Evolutionary conservation across 2,113 vertebrate genomes (phyloP), one percentile per base, ranked within the genome.

Genomic region (Procavia capensis): DNA sequence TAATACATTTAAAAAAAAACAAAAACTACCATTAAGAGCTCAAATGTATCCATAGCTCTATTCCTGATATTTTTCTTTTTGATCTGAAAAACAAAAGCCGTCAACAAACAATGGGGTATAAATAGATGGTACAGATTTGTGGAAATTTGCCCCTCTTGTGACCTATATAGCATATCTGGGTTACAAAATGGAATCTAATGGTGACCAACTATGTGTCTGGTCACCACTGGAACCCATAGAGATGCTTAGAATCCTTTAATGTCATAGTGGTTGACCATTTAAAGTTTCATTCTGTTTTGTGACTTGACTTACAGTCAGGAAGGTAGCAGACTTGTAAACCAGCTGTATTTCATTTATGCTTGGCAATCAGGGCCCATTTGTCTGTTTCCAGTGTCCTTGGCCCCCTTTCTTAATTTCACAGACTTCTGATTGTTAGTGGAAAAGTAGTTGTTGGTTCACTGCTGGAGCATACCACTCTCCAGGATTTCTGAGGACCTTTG

Each of bases 281-380:
- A 97, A 97, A 86, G 91, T 97, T 96, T 96, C 85, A 36, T 90
- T 96, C 98, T 97, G 90, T 91, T 92, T 87, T 70, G 63, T 96
- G 91, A 86, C 92, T 82, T 98, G 97, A 94, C 86, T 96, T 97
- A 59, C 64, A 79, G 72, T 25, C 41, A 95, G 57, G 95, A 95
- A 96, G 94, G 95, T 93, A 96, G 95, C 84, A 83, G 96, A 98
- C 97, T 96, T 98, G 97, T 97, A 97, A 98, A 96, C 88, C 98
- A 98, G 98, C 98, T 99, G 98, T 98, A 94, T 97, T 98, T 98
- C 96, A 98, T 98, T 98, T 98, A 74, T 57, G 72, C 93, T 97
- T 93, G 94, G 94, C 97, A 98, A 98, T 97, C 98, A 98, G 98
- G 95, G 36, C 74, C 95, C 97, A 98, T n/a, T 98, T 99, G 98